A percentile compares a stretch with the other conserved stretches of the same genome.
phyloP scores from a whole-genome alignment of 2,113 vertebrate species.

The Larimichthys polyactis region DNA sequence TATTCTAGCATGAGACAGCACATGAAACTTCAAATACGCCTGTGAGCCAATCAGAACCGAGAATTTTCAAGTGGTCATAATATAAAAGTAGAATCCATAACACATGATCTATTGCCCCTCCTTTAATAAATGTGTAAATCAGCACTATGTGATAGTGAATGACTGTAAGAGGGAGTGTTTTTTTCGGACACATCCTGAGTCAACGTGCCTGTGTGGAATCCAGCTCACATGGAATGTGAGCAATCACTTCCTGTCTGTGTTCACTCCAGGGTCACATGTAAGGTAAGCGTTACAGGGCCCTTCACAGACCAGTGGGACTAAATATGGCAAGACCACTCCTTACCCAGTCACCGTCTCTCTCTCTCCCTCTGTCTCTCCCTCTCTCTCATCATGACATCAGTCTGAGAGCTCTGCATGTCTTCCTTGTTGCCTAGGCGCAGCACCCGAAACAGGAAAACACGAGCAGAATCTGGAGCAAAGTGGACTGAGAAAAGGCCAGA shows the following conservation, averaged over 20 bases:
- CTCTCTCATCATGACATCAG: slow-evolving; percentile 71
- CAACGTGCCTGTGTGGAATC: slow-evolving; percentile 29
- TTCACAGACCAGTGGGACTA: slow-evolving; percentile 54
- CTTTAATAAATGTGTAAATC: background rate
- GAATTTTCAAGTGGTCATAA: background rate
- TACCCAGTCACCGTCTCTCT: slow-evolving; percentile 17
- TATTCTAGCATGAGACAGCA: too few species aligned
- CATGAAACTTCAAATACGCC: background rate
- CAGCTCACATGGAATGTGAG: slow-evolving; percentile 41
- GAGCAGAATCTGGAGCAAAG: slow-evolving; percentile 46
- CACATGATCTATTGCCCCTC: background rate
- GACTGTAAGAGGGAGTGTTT: background rate
- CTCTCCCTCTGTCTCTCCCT: slow-evolving; percentile 19
- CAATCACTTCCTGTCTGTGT: slow-evolving; percentile 46
- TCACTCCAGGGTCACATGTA: slow-evolving; percentile 53
- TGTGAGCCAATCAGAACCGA: background rate
- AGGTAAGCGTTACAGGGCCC: slow-evolving; percentile 45
- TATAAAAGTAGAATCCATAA: too few species aligned
- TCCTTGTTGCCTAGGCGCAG: slow-evolving; percentile 72
- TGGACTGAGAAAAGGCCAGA: slow-evolving; percentile 32
- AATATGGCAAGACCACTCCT: slow-evolving; percentile 72
- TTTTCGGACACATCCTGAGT: background rate
- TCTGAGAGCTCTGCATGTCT: slow-evolving; percentile 52
- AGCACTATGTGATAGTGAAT: background rate
- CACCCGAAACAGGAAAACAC: slow-evolving; percentile 73